Evolutionary conservation across 2,113 vertebrate species (phyloP).

Genomic region (Synodontis membranacea): DNA sequence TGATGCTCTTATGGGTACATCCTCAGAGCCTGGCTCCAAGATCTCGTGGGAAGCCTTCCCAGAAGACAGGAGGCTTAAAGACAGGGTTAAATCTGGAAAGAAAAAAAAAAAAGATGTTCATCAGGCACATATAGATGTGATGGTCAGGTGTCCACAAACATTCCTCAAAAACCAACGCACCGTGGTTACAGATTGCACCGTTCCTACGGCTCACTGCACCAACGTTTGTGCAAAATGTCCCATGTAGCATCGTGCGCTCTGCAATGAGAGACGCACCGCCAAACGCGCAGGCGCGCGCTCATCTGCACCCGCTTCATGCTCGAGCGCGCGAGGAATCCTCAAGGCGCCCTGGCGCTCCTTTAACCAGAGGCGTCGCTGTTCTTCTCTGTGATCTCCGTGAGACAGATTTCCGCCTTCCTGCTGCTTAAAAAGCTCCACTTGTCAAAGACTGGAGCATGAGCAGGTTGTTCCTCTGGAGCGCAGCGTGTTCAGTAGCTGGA

Average conservation of each 20-base stretch:
- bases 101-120: no score
- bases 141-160: background rate
- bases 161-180: background rate
- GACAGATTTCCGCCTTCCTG: conserved; percentile 1
- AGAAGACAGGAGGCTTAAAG: background rate
- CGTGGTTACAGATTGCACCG: background rate
- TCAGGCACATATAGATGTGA: background rate
- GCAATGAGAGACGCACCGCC: background rate
- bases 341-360: background rate
- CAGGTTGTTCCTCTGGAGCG: background rate
- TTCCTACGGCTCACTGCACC: background rate
- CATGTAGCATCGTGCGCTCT: background rate
- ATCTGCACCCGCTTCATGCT: background rate
- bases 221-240: background rate
- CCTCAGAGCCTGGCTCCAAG: no score
- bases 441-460: background rate
- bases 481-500: background rate
- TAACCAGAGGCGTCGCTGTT: conserved; percentile 27
- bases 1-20: background rate
- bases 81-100: background rate
- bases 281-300: conserved; percentile 18
- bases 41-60: background rate
- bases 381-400: background rate
- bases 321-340: background rate
- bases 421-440: conserved; percentile 27